phyloP scores from a whole-genome alignment of 2,797 vertebrate genomes.

The Eupleurogrammus muticus region DNA sequence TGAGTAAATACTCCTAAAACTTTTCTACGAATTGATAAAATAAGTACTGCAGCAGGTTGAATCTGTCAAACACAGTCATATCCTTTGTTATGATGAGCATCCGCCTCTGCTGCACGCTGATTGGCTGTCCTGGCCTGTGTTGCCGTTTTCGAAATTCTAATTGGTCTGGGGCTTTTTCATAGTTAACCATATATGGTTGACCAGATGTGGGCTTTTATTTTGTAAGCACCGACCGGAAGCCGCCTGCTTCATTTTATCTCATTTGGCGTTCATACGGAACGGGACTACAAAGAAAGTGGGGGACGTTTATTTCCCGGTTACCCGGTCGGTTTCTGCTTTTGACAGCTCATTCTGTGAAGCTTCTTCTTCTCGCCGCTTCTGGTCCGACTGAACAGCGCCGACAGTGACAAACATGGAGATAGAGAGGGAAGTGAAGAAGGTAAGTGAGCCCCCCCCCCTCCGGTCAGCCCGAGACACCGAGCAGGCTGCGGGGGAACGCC shows the following conservation, averaged over 20 bases:
- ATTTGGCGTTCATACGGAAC: background rate
- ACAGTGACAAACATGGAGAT: slow-evolving; percentile 77
- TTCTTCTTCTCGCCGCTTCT: background rate
- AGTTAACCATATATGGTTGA: too few relatives aligned
- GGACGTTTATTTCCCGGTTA: background rate
- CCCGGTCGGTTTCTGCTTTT: background rate
- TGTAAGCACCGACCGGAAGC: slow-evolving; percentile 39
- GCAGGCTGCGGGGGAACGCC: slow-evolving; percentile 59
- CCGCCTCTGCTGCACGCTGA: slow-evolving; percentile 34
- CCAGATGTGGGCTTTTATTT: slow-evolving; percentile 48
- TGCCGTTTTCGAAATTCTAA: slow-evolving; percentile 5
- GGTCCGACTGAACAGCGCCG: background rate
- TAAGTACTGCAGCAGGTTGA: slow-evolving; percentile 9
- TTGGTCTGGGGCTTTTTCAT: too few relatives aligned
- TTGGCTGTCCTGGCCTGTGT: slow-evolving; percentile 11
- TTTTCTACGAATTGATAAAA: background rate
- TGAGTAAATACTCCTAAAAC: background rate
- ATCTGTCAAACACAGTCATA: background rate
- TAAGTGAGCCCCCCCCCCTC: slow-evolving; percentile 37
- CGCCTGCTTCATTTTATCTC: fast-evolving
- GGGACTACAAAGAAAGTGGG: slow-evolving; percentile 35
- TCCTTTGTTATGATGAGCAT: slow-evolving; percentile 54
- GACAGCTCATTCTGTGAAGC: background rate
- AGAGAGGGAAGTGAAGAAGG: slow-evolving; percentile 86
- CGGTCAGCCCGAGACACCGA: too few relatives aligned